Conservation (phyloP, 2,888 invertebrate species). For the Pseudococcus longispinus region DNA sequence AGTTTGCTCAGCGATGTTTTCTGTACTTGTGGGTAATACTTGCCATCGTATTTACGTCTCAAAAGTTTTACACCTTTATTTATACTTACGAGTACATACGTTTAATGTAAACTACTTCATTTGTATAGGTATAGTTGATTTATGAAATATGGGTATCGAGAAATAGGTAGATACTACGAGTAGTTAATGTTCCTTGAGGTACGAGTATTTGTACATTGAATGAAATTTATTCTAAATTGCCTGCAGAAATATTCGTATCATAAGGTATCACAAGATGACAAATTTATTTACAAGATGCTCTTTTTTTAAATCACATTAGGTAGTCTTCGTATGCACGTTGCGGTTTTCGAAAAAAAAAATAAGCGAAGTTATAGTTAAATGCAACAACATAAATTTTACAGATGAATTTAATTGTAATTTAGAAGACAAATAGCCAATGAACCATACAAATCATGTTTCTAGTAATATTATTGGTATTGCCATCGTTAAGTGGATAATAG, state of each 20-base stretch:
- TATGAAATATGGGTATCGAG: neutral
- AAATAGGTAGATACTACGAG: neutral
- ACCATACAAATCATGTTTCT: neutral
- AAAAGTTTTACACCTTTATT: conserved; percentile 23
- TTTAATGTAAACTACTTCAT: conserved; percentile 5
- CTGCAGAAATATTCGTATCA: neutral
- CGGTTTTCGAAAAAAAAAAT: neutral
- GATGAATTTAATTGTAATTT: neutral
- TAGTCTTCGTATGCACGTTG: neutral
- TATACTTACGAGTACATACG: neutral
- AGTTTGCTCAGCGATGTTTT: neutral
- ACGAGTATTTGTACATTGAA: conserved; percentile 19
- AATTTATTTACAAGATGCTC: conserved; percentile 19
- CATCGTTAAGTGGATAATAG: neutral
- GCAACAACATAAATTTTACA: neutral
- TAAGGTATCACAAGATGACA: neutral
- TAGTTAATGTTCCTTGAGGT: neutral
- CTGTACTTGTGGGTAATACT: neutral
- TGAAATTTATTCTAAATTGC: conserved; percentile 33
- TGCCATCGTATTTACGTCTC: neutral
- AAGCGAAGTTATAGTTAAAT: neutral
- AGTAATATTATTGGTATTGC: neutral
- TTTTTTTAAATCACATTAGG: neutral
- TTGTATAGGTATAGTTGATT: neutral
- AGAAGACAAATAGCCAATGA: neutral